Evolutionary conservation across 2,888 invertebrate species (phyloP), one percentile per base, ranked within the genome.

Genomic region (Platypus cylindrus): DNA sequence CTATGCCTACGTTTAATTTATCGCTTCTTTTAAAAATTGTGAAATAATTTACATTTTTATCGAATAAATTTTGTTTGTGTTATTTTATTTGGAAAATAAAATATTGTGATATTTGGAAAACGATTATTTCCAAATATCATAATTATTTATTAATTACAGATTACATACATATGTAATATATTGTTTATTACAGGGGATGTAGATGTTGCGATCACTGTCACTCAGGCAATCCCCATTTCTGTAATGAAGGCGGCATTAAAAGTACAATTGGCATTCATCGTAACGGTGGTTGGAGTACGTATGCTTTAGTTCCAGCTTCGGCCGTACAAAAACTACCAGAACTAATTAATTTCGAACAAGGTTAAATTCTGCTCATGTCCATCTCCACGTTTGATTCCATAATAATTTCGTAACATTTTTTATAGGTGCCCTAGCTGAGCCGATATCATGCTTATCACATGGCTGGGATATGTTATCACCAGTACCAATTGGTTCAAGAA

Each of bases 241-340:
- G 80, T 45, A 46, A 58, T 3, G 49, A 49, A 0, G 75, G 73
- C 8, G 76, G 75, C 3, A 45, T 52, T 15, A 69, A 73, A 51
- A 69, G 62, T 41, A 76, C 77, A 1, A 61, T 78, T 1, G 80
- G 80, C 0, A 75, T 79, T 30, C 74, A 59, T 53, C 58, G 55
- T 17, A 63, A 80, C 40, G 80, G 80, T 0, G 80, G 79, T 15
- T 79, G 78, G 77, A 72, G 78, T 0, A 68, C 75, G 39, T 78
- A 71, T 47, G 67, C 63, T n/a, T 30, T 64, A 11, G 70, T 68
- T 1, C 75, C 78, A 0, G 70, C 73, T 33, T 54, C 54, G 1
- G 78, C 77, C 56, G 73, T 78, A 3, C 70, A 63, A 46, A 61
- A 61, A n/a, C 38, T 76, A 15, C 71, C 73, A 2, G 66, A 67